Conservation (phyloP, 2,888 invertebrate genomes). For the Lypha dubia region DNA sequence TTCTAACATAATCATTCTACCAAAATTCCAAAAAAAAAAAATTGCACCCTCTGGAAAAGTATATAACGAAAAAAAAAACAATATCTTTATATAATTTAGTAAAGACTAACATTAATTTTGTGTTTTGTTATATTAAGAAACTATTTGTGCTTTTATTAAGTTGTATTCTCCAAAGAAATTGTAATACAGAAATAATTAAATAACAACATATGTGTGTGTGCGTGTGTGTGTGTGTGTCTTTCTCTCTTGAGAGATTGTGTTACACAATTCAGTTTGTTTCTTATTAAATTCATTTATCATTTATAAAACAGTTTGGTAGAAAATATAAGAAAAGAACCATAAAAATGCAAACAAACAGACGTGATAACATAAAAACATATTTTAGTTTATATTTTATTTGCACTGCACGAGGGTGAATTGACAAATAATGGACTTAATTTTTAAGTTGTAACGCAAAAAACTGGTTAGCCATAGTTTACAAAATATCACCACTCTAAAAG, state of each 20-base stretch:
- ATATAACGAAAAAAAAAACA: not conserved
- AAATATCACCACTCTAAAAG: too few relatives aligned
- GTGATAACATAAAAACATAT: not conserved
- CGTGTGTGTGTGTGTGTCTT: too few relatives aligned
- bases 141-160: not conserved
- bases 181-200: conserved; percentile 36
- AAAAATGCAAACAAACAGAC: not conserved
- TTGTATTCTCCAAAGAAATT: conserved; percentile 21
- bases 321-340: not conserved
- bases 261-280: conserved; percentile 15
- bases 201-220: conserved; percentile 17
- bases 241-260: conserved; percentile 23
- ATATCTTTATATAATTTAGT: not conserved
- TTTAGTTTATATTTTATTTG: not conserved
- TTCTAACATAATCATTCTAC: too few relatives aligned
- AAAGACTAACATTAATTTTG: not conserved
- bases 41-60: too few relatives aligned
- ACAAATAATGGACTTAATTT: not conserved
- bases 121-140: not conserved
- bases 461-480: too few relatives aligned
- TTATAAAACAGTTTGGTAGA: conserved; percentile 33
- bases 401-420: not conserved
- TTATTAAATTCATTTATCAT: conserved; percentile 62
- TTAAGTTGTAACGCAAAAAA: too few relatives aligned
- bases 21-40: too few relatives aligned